Percentiles rank a stretch among this genome's conserved stretches.
These are phyloP conservation scores for Tachina fera DNA, from an alignment of 2,888 invertebrate genomes.

Conservation along the genomic window DNA sequence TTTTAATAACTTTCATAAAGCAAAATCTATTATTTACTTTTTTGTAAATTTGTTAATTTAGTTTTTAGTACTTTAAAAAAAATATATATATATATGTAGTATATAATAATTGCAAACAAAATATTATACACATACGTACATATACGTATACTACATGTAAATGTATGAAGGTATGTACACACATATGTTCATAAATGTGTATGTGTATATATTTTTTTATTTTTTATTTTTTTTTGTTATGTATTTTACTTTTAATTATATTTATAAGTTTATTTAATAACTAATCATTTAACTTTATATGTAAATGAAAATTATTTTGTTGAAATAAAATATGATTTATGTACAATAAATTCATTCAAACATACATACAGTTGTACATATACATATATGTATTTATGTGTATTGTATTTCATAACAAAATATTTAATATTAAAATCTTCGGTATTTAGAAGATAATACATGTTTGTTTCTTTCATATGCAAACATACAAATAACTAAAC, in stretches of 20 bases:
- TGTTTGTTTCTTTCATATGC: conserved; percentile 38
- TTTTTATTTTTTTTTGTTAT: conserved; percentile 63
- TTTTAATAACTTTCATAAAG: background rate
- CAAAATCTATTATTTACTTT: conserved; percentile 49
- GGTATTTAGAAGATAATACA: conserved; percentile 2
- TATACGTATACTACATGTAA: too few species aligned
- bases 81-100: too few species aligned
- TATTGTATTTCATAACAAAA: conserved; percentile 49
- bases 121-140: background rate
- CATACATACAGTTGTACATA: too few species aligned
- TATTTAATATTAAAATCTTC: conserved; percentile 22
- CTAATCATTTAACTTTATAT: conserved; percentile 52
- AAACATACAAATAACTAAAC: conserved; percentile 29
- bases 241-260: conserved; percentile 34
- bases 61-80: conserved; percentile 54
- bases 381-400: background rate
- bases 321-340: conserved; percentile 11
- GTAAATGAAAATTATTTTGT: conserved; percentile 43
- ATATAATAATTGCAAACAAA: conserved; percentile 37
- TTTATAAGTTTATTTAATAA: conserved; percentile 53
- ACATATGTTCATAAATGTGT: background rate
- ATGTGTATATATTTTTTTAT: background rate
- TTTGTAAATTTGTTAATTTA: conserved; percentile 72
- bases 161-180: too few species aligned
- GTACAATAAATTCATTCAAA: too few species aligned